Evolutionary conservation across 1,140 invertebrate genomes (phyloP).

Genomic region (Zaprionus ornatus): DNA sequence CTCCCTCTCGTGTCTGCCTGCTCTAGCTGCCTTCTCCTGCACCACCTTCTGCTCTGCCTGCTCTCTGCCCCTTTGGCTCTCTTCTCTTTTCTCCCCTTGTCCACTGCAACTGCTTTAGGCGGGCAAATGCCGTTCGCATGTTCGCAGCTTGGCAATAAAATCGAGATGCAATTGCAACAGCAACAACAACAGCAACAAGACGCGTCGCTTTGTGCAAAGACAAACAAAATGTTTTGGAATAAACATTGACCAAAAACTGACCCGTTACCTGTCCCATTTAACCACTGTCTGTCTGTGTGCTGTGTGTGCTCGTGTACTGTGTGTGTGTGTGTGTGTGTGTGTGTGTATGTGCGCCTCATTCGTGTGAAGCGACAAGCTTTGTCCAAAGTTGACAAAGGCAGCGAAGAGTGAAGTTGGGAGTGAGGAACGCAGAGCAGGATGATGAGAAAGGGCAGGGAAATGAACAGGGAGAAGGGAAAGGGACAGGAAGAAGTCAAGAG

Average conservation of each 20-base stretch:
- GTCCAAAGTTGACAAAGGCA: conserved; percentile 4
- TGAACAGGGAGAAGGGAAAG: too few relatives aligned
- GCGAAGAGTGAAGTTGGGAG: background rate
- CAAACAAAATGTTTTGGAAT: conserved; percentile 61
- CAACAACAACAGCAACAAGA: conserved; percentile 11
- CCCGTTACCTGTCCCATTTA: conserved; percentile 32
- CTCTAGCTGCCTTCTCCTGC: too few relatives aligned
- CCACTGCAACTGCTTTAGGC: conserved; percentile 8
- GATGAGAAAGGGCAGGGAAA: too few relatives aligned
- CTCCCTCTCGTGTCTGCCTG: background rate
- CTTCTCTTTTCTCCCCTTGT: background rate
- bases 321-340: background rate
- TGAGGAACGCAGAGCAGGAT: too few relatives aligned
- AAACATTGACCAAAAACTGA: conserved; percentile 61
- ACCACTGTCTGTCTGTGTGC: background rate
- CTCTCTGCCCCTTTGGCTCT: background rate
- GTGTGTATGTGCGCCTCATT: conserved; percentile 15
- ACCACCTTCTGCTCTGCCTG: background rate
- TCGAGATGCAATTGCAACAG: conserved; percentile 57
- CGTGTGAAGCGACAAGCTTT: conserved; percentile 56
- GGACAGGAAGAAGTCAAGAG: too few relatives aligned
- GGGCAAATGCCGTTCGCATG: conserved; percentile 58
- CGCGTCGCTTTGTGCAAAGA: conserved; percentile 43
- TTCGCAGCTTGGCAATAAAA: conserved; percentile 65
- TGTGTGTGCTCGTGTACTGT: too few relatives aligned